Base-by-base conservation (phyloP, 92 coral and sea anemone species). In the Parazoanthus swiftii region DNA sequence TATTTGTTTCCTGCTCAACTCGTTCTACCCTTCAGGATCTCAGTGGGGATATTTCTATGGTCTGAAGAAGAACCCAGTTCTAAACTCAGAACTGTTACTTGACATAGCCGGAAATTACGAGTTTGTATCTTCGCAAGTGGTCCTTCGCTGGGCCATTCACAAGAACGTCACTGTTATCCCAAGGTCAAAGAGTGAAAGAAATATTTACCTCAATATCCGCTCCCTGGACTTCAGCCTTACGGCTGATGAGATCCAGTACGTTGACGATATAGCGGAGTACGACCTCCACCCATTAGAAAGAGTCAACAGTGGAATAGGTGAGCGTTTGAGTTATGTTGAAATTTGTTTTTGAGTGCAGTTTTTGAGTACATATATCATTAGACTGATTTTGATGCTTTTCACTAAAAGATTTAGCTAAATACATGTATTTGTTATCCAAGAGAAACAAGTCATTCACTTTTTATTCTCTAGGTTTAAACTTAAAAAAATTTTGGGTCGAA, bases 121-220 rank as follows among this genome's bases (percentile, higher is more conserved):
- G 85, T 97, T 95, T 63, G 98, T 95, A 6, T 37, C 93, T 38
- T 90, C 99, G 26, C 98, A 96, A 89, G 93, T 89, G 46, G 91
- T 91, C 26, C 89, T 94, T 9, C 95, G 99, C 23, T 95, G 99
- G 99, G 99, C 99, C 3, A 95, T 97, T 37, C 99, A 97, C 81
- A 48, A 86, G 37, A 97, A 97, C 56, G 98, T 97, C 1, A 95
- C 98, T 46, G 99, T 97, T 38, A 92, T 97, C 35, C 99, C 99
- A 7, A 84, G 99, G 78, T 97, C 99, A 63, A 93, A 83, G 81
- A 96, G 93, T 71, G 94, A 96, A 4, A 88, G 99, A 65, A 95
- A 97, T 73, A 95, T 97, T 76, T 85, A 92, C 66, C 93, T 97
- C 51, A 95, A 97, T 85, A 92, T 94, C 80, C 92, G 98, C 38